Evolutionary conservation across 2,797 vertebrate genomes (phyloP).

Genomic region (Ambastaia sidthimunki): DNA sequence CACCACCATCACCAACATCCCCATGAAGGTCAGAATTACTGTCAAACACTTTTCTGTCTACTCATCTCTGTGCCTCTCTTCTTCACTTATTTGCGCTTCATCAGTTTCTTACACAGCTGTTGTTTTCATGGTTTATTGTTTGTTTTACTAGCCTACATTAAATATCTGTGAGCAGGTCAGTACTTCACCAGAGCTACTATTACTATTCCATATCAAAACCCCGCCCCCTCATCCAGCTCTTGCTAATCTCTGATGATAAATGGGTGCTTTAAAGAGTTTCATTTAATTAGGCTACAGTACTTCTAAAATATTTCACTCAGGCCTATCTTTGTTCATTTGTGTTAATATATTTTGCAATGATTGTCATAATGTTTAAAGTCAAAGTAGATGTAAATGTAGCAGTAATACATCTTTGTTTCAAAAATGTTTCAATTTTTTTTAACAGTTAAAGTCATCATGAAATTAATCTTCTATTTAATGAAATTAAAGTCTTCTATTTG

Average conservation of each 20-base stretch:
- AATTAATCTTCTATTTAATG: too few species aligned
- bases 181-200: constrained; percentile 68
- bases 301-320: not conserved
- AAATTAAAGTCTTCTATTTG: not conserved
- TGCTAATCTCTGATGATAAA: constrained; percentile 70
- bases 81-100: constrained; percentile 51
- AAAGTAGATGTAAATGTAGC: not conserved
- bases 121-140: constrained; percentile 96
- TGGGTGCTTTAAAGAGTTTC: not conserved
- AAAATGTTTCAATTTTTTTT: not conserved
- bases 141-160: constrained; percentile 99
- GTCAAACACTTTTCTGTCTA: not conserved
- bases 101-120: constrained; percentile 83
- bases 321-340: not conserved
- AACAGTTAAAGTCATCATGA: not conserved
- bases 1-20: constrained; percentile 99
- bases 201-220: constrained; percentile 54
- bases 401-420: not conserved
- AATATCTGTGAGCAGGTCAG: constrained; percentile 99
- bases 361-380: not conserved
- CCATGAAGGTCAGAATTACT: constrained; percentile 90
- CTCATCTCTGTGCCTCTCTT: constrained; percentile 5
- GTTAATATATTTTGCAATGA: not conserved
- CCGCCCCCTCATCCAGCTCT: constrained; percentile 53
- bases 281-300: constrained; percentile 1